Percentiles rank a stretch among this genome's conserved stretches.
phyloP scores from a whole-genome alignment of 2,888 invertebrate genomes.

The Parasteatoda lunata region DNA sequence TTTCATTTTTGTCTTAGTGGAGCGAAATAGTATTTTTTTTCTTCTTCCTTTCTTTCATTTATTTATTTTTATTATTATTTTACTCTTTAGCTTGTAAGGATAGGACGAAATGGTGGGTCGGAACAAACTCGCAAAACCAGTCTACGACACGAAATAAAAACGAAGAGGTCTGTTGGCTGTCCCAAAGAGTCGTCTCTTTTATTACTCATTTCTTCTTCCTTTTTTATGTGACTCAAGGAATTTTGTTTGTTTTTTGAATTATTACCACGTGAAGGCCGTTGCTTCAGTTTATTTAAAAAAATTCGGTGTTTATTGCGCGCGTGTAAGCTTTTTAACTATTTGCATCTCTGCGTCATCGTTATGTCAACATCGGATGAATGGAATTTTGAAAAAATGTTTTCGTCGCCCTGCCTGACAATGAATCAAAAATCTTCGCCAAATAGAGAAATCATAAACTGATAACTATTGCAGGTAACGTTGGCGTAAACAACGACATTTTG shows the following conservation, averaged over 20 bases:
- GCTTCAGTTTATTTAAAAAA: neutral
- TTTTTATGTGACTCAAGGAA: neutral
- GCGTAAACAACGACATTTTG: no score
- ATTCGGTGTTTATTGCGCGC: neutral
- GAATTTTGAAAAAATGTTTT: no score
- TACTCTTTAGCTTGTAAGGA: neutral
- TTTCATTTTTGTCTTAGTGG: no score
- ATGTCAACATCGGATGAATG: no score
- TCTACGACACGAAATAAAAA: constrained; percentile 3
- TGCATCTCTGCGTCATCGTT: no score
- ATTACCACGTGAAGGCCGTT: neutral
- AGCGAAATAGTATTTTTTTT: neutral
- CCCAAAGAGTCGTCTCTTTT: constrained; percentile 11
- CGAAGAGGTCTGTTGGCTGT: neutral
- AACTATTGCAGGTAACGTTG: no score
- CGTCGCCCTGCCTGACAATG: no score
- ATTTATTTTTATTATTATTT: neutral
- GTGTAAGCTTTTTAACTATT: neutral
- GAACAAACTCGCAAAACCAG: constrained; percentile 17
- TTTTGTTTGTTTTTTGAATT: neutral
- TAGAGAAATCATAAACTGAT: no score
- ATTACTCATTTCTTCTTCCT: neutral
- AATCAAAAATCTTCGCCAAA: no score
- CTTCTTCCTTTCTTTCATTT: neutral
- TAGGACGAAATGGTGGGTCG: neutral